Percentiles rank a stretch among this genome's conserved stretches.
These are phyloP conservation scores for Odontocolon sp. DNA, from an alignment of 2,888 invertebrate genomes.

Conservation along the genomic window DNA sequence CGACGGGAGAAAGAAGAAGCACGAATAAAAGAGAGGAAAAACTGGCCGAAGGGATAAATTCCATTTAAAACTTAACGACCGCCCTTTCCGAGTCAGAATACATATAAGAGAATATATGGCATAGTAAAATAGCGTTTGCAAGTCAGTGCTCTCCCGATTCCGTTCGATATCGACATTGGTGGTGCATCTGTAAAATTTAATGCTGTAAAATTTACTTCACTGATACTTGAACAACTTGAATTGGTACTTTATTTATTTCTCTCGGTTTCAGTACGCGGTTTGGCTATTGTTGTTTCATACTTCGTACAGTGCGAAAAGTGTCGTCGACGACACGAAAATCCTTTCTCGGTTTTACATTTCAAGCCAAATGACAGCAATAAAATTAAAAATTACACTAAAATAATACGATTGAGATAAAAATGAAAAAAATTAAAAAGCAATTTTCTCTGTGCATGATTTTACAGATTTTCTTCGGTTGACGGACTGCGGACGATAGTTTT, in stretches of 20 bases:
- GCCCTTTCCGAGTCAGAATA: conserved; percentile 12
- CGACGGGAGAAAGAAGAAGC: background rate
- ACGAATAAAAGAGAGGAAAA: conserved; percentile 30
- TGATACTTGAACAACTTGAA: no score
- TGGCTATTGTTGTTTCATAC: background rate
- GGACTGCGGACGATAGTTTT: no score
- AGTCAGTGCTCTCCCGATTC: conserved; percentile 15
- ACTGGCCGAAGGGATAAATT: conserved; percentile 40
- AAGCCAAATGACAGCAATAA: no score
- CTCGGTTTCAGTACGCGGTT: background rate
- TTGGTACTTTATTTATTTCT: background rate
- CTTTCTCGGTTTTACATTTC: no score
- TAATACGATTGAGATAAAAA: no score
- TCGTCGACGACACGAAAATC: conserved; percentile 37
- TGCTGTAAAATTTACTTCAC: background rate
- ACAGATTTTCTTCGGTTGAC: no score
- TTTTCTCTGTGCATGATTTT: no score
- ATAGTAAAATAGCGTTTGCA: conserved; percentile 13
- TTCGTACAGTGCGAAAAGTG: background rate
- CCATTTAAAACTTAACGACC: conserved; percentile 55
- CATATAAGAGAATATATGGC: conserved; percentile 1
- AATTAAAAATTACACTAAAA: no score
- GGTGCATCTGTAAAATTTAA: conserved; percentile 24
- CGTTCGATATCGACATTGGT: conserved; percentile 39
- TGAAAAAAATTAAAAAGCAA: no score